Evolutionary conservation across 2,113 vertebrate genomes (phyloP).

Genomic region (Murina feae): DNA sequence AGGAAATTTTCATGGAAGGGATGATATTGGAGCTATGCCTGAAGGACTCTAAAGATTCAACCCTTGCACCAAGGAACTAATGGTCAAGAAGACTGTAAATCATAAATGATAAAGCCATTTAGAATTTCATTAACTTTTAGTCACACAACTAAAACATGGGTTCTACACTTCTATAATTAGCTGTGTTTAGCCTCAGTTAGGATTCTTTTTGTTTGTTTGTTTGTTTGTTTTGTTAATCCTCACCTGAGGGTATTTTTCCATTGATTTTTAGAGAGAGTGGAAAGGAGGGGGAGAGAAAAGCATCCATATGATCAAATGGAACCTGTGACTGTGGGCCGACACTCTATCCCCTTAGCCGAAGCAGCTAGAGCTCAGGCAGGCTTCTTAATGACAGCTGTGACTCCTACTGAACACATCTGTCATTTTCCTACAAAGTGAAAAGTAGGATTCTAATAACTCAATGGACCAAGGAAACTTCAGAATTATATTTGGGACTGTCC

Average conservation of each 20-base stretch:
- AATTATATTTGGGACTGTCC: not conserved
- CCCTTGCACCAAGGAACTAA: not conserved
- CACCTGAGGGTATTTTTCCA: no score
- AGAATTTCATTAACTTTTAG: not conserved
- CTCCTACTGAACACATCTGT: not conserved
- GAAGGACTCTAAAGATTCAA: not conserved
- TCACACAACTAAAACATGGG: not conserved
- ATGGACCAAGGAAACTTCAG: not conserved
- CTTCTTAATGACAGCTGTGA: not conserved
- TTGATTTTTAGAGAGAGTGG: no score
- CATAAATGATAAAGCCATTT: not conserved
- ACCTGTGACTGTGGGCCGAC: no score
- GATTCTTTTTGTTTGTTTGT: not conserved
- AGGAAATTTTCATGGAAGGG: not conserved
- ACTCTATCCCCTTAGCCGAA: no score
- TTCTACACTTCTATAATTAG: not conserved
- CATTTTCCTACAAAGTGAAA: not conserved
- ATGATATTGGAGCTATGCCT: not conserved
- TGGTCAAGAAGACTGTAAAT: not conserved
- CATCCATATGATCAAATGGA: no score
- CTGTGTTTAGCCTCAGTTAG: not conserved
- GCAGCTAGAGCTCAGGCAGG: not conserved
- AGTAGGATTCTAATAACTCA: not conserved
- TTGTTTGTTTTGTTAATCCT: no score
- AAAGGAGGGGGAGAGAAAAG: no score